Evolutionary conservation across 2,797 vertebrate genomes (phyloP).

Genomic region (Amniataba percoides): DNA sequence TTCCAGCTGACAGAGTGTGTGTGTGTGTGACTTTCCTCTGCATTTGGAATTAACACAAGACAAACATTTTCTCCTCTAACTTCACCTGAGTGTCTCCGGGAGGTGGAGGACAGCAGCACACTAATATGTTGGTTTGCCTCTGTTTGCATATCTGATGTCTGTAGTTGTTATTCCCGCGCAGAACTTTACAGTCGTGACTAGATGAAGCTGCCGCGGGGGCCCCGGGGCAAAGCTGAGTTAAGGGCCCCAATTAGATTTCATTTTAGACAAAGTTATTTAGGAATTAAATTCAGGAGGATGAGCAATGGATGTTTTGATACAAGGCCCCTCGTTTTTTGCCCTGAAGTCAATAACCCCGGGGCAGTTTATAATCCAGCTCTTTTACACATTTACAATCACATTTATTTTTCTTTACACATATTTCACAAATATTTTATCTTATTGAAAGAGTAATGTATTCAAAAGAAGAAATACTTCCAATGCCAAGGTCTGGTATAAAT

Average conservation of each 20-base stretch:
- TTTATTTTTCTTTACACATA: background rate
- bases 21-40: conserved; percentile 20
- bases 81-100: background rate
- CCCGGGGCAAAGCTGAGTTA: too few relatives aligned
- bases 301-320: too few relatives aligned
- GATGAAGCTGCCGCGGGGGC: too few relatives aligned
- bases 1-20: conserved; percentile 13
- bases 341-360: too few relatives aligned
- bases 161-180: too few relatives aligned
- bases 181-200: too few relatives aligned
- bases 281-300: too few relatives aligned
- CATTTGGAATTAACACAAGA: conserved; percentile 23
- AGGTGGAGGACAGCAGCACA: background rate
- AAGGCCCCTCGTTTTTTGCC: too few relatives aligned
- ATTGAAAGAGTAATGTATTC: background rate
- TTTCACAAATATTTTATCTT: background rate
- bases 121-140: background rate
- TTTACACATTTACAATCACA: background rate
- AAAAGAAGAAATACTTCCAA: background rate
- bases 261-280: too few relatives aligned
- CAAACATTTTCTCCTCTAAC: conserved; percentile 11
- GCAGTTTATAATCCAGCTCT: too few relatives aligned
- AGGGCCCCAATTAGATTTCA: too few relatives aligned
- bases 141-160: background rate
- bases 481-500: too few relatives aligned